Percentiles rank a stretch among this genome's conserved stretches.
phyloP scores from a whole-genome alignment of 2,888 invertebrate species.

The Pachycephus smyrnensis region DNA sequence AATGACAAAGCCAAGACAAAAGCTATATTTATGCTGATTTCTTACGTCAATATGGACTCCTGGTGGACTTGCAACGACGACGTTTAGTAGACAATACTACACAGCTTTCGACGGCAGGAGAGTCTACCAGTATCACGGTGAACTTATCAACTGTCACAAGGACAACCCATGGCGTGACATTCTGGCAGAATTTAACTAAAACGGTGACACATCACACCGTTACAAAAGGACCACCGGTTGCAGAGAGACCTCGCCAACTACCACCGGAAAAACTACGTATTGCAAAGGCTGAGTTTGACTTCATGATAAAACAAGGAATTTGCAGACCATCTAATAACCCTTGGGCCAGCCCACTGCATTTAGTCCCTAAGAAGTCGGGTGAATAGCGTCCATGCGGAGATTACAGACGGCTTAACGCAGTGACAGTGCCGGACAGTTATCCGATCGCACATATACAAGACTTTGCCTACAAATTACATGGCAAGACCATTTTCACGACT shows the following conservation, averaged over 20 bases:
- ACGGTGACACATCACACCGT: conserved; percentile 26
- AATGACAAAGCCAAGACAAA: no score
- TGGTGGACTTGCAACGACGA: no score
- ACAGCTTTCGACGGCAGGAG: no score
- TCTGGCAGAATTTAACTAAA: no score
- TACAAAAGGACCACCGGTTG: conserved; percentile 27
- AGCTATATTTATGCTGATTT: no score
- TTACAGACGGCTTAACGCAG: conserved; percentile 40
- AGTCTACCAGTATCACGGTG: no score
- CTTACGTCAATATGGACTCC: no score
- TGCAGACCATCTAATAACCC: conserved; percentile 43
- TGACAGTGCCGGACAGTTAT: conserved; percentile 41
- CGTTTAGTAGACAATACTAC: no score
- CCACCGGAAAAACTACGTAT: conserved; percentile 37
- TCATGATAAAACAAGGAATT: conserved; percentile 39
- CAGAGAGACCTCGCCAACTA: conserved; percentile 28
- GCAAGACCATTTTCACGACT: conserved; percentile 16
- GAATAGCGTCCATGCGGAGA: conserved; percentile 47
- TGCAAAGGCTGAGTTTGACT: conserved; percentile 39
- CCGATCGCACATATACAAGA: conserved; percentile 19
- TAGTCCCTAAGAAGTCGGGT: conserved; percentile 39
- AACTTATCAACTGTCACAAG: no score
- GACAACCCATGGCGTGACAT: no score
- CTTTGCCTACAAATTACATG: conserved; percentile 7
- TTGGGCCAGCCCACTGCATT: conserved; percentile 44